Percentiles rank a stretch among this genome's conserved stretches.
Evolutionary conservation across 2,797 vertebrate species (phyloP).

Genomic region (Lutjanus campechanus): DNA sequence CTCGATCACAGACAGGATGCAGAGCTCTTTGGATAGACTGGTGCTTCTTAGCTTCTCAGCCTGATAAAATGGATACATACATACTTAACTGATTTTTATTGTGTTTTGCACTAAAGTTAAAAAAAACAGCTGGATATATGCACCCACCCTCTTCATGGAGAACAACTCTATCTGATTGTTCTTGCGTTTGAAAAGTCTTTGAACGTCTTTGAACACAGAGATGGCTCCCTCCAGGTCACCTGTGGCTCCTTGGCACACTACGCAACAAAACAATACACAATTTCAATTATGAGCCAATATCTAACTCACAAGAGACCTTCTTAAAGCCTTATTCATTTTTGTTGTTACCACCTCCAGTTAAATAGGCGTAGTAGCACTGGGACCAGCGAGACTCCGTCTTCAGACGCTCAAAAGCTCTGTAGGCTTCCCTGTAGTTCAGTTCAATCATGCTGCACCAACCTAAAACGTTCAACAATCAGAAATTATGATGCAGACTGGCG

Average conservation of each 20-base stretch:
- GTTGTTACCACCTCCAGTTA: slow-evolving; percentile 91
- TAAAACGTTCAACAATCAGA: slow-evolving; percentile 65
- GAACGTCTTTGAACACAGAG: slow-evolving; percentile 93
- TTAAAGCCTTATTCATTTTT: not conserved
- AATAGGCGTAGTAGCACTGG: slow-evolving; percentile 98
- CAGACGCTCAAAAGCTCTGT: slow-evolving; percentile 94
- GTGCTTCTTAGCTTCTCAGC: slow-evolving; percentile 92
- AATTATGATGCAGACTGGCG: slow-evolving; percentile 5
- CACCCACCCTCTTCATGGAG: slow-evolving; percentile 91
- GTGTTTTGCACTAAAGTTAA: not conserved
- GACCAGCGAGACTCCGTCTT: slow-evolving; percentile 98
- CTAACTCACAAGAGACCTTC: not conserved
- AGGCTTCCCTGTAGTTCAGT: slow-evolving; percentile 95
- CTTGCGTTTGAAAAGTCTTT: slow-evolving; percentile 96
- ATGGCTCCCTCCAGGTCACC: slow-evolving; percentile 92
- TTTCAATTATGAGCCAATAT: slow-evolving; percentile 3
- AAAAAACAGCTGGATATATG: not conserved
- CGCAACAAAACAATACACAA: slow-evolving; percentile 33
- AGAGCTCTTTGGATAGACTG: slow-evolving; percentile 90
- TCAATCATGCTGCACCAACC: slow-evolving; percentile 99
- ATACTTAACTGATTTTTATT: not conserved
- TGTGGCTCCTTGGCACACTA: slow-evolving; percentile 96
- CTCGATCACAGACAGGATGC: slow-evolving; percentile 94
- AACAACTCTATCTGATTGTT: slow-evolving; percentile 99
- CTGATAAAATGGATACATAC: slow-evolving; percentile 73